A percentile compares a stretch with the other conserved stretches of the same genome.
Evolutionary conservation across 1,140 invertebrate species (phyloP).

Genomic region (Drosophila elegans): DNA sequence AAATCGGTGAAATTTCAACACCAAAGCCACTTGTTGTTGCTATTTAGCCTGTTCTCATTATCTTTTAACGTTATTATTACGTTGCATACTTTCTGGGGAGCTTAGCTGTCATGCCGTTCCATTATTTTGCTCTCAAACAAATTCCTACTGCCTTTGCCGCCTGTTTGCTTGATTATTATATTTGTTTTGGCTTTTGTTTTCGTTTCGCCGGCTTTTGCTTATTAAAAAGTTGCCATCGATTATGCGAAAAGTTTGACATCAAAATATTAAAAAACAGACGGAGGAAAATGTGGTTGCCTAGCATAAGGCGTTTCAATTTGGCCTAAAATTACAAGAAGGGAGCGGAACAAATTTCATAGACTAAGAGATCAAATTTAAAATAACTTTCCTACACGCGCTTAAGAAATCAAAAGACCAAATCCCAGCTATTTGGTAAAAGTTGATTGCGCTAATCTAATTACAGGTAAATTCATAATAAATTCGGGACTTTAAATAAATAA

Average conservation of each 20-base stretch:
- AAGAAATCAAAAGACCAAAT: constrained; percentile 12
- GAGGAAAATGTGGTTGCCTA: constrained; percentile 23
- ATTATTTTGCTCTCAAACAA: constrained; percentile 35
- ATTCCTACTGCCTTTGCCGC: constrained; percentile 32
- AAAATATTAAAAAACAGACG: constrained; percentile 15
- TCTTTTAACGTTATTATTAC: constrained; percentile 80
- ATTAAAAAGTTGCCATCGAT: constrained; percentile 73
- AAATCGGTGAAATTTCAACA: constrained; percentile 24
- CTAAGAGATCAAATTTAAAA: not conserved
- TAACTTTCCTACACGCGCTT: constrained; percentile 11
- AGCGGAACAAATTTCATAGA: not conserved
- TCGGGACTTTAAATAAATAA: no score
- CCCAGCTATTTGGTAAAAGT: constrained; percentile 8
- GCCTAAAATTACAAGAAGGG: not conserved
- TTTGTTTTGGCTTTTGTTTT: constrained; percentile 51
- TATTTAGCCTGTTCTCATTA: constrained; percentile 55
- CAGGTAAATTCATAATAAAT: not conserved
- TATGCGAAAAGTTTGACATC: constrained; percentile 58
- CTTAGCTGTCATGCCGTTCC: constrained; percentile 31
- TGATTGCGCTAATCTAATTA: not conserved
- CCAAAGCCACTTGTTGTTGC: constrained; percentile 57
- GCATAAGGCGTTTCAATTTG: constrained; percentile 13
- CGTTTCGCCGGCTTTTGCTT: constrained; percentile 52
- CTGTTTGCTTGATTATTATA: constrained; percentile 63
- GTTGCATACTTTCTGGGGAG: constrained; percentile 56